Evolutionary conservation across 2,113 vertebrate genomes (phyloP), one percentile per base, ranked within the genome.

Genomic region (Ochotona princeps): DNA sequence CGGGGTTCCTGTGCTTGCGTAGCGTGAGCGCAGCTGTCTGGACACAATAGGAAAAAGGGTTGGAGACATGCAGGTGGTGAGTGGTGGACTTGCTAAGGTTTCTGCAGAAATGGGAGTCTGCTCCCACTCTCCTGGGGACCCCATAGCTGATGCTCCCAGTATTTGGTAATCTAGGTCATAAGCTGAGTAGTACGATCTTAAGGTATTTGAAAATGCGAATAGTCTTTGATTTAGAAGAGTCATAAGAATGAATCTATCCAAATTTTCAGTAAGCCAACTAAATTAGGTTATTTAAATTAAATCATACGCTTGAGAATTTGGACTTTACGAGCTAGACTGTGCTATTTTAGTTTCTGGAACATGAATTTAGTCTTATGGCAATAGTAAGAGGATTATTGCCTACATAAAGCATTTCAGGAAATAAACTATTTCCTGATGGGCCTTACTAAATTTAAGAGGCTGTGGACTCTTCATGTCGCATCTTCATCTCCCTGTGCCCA

Each of bases 321-420:
- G 44, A 44, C 47, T 95, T 90, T 51, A 38, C 89, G 73, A 51
- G 57, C 83, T 85, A 73, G 47, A 63, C 63, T 80, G 28, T 93
- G 79, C 79, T 95, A 87, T 82, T 95, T 83, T 70, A 80, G 90
- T 94, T 83, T 86, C 89, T 95, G 89, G 94, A 92, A 66, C 49
- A 51, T 87, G 85, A 75, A 51, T 63, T 61, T 94, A 90, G 38
- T 88, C 76, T 85, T 89, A 60, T 84, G 70, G 8, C 14, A 82
- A 81, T 65, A 51, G n/a, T 84, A 66, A 90, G 89, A 96, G 49
- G 38, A 87, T 89, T 94, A 49, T 82, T 91, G 67, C 73, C 78
- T 92, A 83, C 80, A 78, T 83, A 74, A 95, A 93, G 70, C 74
- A 81, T 72, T 76, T 73, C 20, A n/a, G 73, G 21, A 49, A 90